Evolutionary conservation across 2,888 invertebrate genomes (phyloP), one percentile per base, ranked within the genome.

Genomic region (Chrysodeixis includens): DNA sequence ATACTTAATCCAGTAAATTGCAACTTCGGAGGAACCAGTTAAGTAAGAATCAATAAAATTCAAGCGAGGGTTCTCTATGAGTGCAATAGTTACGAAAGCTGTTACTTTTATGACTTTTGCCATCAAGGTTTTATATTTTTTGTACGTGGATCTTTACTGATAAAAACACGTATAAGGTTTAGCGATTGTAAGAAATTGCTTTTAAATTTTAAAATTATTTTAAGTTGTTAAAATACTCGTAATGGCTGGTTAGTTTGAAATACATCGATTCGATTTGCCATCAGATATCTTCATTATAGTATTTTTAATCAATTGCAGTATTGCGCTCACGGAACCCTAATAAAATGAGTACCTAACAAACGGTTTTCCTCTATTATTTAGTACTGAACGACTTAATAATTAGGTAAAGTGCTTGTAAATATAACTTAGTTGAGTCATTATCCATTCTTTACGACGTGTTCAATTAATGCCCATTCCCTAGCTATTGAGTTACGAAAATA

Each of bases 391-490:
- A 49, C 46, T 20, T 49, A 49, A 49, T 49, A 12, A 20, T 49
- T 20, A 2, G 46, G 20, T 49, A 20, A 18, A 20, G 9, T 10
- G 20, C 46, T 49, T 10, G 2, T 10, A 10, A 2, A 49, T 49
- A 16, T n/a, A 4, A 20, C 46, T 49, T 20, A 20, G 46, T 49
- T 49, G 20, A 49, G 46, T 49, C 46, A 49, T 49, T 49, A 49
- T 49, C 46, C 46, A 49, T 49, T 20, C 46, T 49, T 49, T 49
- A 49, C 46, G 46, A 49, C 20, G 46, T 49, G 46, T 49, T 49
- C 46, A 20, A 49, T 49, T 49, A 20, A 49, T 20, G 46, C 3
- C 20, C 18, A 49, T 49, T 49, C 20, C 18, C 16, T 35, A 46
- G 1, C 9, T 18, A 8, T 10, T 18, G 46, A 49, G 20, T 14